Evolutionary conservation across 2,888 invertebrate species (phyloP).

Genomic region (Ormyrus nitidulus): DNA sequence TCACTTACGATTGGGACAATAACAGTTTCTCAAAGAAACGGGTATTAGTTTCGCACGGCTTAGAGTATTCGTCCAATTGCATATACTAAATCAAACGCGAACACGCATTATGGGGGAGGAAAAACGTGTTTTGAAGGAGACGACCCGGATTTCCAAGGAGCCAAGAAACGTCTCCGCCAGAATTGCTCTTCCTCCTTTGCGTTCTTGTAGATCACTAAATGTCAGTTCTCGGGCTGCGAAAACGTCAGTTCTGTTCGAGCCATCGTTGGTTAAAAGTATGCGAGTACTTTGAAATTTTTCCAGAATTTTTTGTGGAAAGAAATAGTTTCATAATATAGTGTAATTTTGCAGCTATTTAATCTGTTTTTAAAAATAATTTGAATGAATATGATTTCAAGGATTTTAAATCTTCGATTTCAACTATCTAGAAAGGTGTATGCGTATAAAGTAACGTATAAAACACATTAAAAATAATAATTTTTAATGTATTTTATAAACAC

Average conservation of each 20-base stretch:
- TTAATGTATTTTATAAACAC: too few relatives aligned
- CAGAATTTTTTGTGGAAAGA: too few relatives aligned
- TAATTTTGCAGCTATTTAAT: too few relatives aligned
- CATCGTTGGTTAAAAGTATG: too few relatives aligned
- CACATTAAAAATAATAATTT: too few relatives aligned
- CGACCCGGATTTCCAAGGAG: conserved; percentile 65
- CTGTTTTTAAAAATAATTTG: too few relatives aligned
- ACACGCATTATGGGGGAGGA: neutral
- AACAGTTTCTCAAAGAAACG: conserved; percentile 17
- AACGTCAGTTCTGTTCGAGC: neutral
- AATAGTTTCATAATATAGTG: too few relatives aligned
- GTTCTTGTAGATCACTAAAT: neutral
- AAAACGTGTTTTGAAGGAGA: conserved; percentile 34
- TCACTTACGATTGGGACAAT: conserved; percentile 20
- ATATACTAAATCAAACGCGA: conserved; percentile 40
- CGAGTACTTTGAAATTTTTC: too few relatives aligned
- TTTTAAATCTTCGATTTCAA: neutral
- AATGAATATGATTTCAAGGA: too few relatives aligned
- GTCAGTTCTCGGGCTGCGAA: neutral
- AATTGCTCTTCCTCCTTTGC: conserved; percentile 17
- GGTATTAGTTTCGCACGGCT: too few relatives aligned
- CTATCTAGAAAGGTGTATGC: neutral
- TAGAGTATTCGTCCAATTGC: neutral
- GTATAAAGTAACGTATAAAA: too few relatives aligned
- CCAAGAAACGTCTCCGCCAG: conserved; percentile 62